Conservation (phyloP, 2,888 invertebrate species). For the Rotaria macrura region DNA sequence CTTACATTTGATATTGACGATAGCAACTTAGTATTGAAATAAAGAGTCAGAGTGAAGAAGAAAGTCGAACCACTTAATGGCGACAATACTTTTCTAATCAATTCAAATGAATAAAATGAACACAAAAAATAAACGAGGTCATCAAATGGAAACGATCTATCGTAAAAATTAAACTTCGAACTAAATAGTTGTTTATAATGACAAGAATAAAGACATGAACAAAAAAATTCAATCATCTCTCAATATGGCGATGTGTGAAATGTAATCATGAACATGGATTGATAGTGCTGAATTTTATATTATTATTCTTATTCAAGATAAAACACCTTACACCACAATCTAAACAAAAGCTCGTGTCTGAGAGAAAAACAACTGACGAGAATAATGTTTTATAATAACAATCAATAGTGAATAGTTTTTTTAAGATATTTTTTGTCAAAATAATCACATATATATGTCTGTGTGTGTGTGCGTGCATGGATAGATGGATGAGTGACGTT, state of each 20-base stretch:
- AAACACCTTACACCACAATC: neutral
- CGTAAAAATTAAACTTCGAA: neutral
- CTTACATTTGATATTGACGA: neutral
- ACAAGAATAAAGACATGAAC: neutral
- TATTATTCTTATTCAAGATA: neutral
- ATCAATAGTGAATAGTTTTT: neutral
- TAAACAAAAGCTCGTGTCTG: slow-evolving; percentile 12
- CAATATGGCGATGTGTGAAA: neutral
- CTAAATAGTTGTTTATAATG: neutral
- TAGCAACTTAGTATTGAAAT: neutral
- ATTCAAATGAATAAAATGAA: too few species aligned
- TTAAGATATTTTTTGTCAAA: neutral
- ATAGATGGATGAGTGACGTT: too few species aligned
- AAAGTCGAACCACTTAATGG: neutral
- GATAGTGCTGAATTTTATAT: neutral
- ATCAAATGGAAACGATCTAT: neutral
- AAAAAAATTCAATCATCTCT: neutral
- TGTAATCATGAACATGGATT: neutral
- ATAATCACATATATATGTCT: neutral
- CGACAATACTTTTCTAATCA: slow-evolving; percentile 5
- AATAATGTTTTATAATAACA: neutral
- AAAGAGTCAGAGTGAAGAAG: neutral
- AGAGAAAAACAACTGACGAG: neutral
- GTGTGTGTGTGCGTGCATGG: neutral
- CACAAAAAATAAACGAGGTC: neutral